A percentile compares a stretch with the other conserved stretches of the same genome.
Evolutionary conservation across 2,113 vertebrate species (phyloP).

Genomic region (Procavia capensis): DNA sequence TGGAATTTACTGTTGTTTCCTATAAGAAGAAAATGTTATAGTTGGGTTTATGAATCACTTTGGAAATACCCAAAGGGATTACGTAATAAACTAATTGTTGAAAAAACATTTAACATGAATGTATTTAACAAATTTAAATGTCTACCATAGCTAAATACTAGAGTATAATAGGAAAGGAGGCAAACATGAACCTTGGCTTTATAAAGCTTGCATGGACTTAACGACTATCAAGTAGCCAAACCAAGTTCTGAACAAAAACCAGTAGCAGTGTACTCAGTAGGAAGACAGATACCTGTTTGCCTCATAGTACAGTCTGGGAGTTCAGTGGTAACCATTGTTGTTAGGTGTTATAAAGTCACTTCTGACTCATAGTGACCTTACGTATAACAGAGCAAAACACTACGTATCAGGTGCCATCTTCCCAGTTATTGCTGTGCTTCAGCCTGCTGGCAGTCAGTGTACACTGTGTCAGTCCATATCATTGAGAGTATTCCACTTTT

Average conservation of each 20-base stretch:
- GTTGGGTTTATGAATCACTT: not conserved
- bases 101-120: not conserved
- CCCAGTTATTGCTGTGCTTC: too few relatives aligned
- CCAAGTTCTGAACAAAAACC: not conserved
- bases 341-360: too few relatives aligned
- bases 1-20: not conserved
- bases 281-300: not conserved
- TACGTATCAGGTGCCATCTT: too few relatives aligned
- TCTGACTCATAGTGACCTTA: too few relatives aligned
- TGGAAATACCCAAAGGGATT: conserved; percentile 23
- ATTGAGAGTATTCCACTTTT: too few relatives aligned
- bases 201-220: not conserved
- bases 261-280: not conserved
- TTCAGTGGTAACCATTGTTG: not conserved
- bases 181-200: not conserved
- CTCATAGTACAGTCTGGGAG: not conserved
- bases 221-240: not conserved
- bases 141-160: not conserved
- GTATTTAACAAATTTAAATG: conserved; percentile 52
- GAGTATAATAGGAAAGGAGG: not conserved
- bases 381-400: too few relatives aligned
- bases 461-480: too few relatives aligned
- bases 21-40: conserved; percentile 39
- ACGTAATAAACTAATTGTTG: conserved; percentile 26
- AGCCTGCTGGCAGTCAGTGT: too few relatives aligned